Conservation (phyloP, 2,888 invertebrate genomes). For the Steromphala cineraria region DNA sequence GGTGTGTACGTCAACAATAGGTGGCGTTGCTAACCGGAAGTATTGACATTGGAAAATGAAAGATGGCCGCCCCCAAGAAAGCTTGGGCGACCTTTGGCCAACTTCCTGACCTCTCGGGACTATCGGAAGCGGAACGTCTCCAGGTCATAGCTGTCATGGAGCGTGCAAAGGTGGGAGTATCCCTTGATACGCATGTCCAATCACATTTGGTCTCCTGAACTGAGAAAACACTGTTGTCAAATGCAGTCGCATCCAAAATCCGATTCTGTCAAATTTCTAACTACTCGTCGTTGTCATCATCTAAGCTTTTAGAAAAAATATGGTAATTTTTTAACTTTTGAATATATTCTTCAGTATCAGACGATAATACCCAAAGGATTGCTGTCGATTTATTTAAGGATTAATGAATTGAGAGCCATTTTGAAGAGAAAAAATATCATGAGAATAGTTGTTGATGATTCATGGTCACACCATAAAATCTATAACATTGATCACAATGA, state of each 20-base stretch:
- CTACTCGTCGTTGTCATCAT: neutral
- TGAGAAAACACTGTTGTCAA: too few species aligned
- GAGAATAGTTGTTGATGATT: too few species aligned
- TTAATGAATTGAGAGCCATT: too few species aligned
- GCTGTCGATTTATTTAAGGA: too few species aligned
- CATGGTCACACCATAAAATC: too few species aligned
- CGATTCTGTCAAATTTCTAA: too few species aligned
- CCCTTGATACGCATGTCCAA: neutral
- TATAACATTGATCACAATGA: too few species aligned
- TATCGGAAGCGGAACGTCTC: slow-evolving; percentile 66
- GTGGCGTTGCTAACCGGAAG: neutral
- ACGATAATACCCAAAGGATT: too few species aligned
- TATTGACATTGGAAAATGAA: neutral
- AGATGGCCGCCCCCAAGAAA: slow-evolving; percentile 41
- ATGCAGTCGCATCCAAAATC: too few species aligned
- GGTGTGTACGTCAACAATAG: neutral
- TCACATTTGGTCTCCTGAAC: neutral
- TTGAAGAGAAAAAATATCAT: too few species aligned
- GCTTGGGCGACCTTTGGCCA: slow-evolving; percentile 47
- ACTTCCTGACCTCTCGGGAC: slow-evolving; percentile 65
- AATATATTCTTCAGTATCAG: too few species aligned
- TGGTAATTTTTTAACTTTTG: slow-evolving; percentile 4
- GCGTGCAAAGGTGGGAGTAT: slow-evolving; percentile 63
- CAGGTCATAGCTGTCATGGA: slow-evolving; percentile 70
- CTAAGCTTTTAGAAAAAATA: neutral